Evolutionary conservation across 2,113 vertebrate species (phyloP), one percentile per base, ranked within the genome.

Genomic region (Tachycineta bicolor): DNA sequence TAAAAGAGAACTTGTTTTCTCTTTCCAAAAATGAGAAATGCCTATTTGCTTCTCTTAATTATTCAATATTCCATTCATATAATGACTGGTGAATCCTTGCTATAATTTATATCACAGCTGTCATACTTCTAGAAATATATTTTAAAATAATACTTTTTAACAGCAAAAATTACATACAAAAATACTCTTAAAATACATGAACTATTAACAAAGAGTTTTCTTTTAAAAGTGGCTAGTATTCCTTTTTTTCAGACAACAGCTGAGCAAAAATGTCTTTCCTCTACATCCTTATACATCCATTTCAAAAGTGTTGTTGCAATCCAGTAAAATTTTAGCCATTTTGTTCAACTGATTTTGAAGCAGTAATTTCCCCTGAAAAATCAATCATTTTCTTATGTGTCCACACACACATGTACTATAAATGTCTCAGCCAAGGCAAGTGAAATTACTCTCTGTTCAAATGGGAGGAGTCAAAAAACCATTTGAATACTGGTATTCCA

Each of bases 81-180:
- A 84, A 65, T 53, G 83, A 92, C 75, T 92, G 68, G 64, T 53
- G 25, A 83, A 92, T 63, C 70, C 85, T 76, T 90, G 67, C 58
- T 75, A 87, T 76, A 55, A 92, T 89, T 96, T 87, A 17, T 63
- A 96, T 50, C 79, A 77, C 55, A 63, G 65, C 46, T 63, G 53
- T 68, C 89, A 90, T 49, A 84, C n/a, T 88, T 83, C 75, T 82
- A 65, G 71, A 90, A 50, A 87, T 56, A 47, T 34, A 87, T 65
- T 90, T 97, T 90, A 92, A 96, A 92, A 49, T 41, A 84, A 67
- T 62, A 49, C 81, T 97, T 95, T 96, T 95, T 82, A 96, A 82
- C 56, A 89, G 75, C 23, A 69, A 87, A 92, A 93, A 67, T 21
- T 46, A 55, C 87, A 43, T 67, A 39, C 24, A 47, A 91, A 85